phyloP scores from a whole-genome alignment of 2,797 vertebrate genomes.

The Margarornis squamiger region DNA sequence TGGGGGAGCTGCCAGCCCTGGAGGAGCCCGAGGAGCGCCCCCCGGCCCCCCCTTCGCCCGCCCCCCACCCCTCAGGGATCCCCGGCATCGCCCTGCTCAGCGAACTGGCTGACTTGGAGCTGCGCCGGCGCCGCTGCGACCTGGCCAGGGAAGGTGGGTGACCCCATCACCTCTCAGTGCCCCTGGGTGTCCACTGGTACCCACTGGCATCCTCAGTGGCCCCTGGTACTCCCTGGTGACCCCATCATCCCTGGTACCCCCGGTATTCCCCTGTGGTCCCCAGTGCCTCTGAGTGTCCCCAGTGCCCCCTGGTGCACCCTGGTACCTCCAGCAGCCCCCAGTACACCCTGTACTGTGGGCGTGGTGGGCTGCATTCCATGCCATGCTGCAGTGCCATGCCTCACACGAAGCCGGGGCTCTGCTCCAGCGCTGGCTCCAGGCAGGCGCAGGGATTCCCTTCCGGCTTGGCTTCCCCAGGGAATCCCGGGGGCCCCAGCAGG shows the following conservation, averaged over 20 bases:
- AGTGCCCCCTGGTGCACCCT: not conserved
- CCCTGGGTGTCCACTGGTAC: not conserved
- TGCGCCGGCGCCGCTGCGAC: constrained; percentile 76
- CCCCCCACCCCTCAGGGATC: constrained; percentile 74
- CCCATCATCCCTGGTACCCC: not conserved
- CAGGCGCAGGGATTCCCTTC: constrained; percentile 28
- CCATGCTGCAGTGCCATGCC: not conserved
- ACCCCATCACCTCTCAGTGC: not conserved
- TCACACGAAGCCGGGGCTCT: not conserved
- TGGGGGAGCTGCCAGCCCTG: constrained; percentile 71
- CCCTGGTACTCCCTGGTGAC: not conserved
- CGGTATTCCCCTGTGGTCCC: not conserved
- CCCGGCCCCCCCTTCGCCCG: not conserved
- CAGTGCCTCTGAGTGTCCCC: not conserved
- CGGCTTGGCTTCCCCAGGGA: constrained; percentile 44
- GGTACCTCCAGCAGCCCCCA: not conserved
- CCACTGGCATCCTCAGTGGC: not conserved
- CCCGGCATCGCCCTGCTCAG: constrained; percentile 93
- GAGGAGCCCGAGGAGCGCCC: not conserved
- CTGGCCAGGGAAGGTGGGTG: constrained; percentile 63
- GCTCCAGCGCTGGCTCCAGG: constrained; percentile 41
- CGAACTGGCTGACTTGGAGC: constrained; percentile 91
- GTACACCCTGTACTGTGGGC: not conserved
- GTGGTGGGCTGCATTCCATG: not conserved
- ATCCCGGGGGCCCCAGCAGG: constrained; percentile 17